Percentiles rank a stretch among this genome's conserved stretches.
Evolutionary conservation across 2,113 vertebrate genomes (phyloP).

Genomic region (Noturus placidus): DNA sequence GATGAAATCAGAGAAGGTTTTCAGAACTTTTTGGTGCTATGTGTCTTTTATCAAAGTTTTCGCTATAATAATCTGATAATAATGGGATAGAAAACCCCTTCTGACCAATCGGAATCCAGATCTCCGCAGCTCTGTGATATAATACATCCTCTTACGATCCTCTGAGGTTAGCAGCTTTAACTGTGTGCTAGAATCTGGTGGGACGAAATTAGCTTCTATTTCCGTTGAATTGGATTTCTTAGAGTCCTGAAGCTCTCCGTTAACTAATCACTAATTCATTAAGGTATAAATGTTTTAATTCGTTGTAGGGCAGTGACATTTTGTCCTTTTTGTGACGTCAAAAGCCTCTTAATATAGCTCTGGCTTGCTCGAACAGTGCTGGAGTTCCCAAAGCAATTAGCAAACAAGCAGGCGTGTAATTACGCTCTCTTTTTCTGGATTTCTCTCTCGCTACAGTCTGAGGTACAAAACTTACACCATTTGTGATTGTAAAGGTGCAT

Average conservation of each 20-base stretch:
- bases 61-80: neutral
- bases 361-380: conserved; percentile 35
- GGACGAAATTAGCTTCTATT: neutral
- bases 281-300: neutral
- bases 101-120: neutral
- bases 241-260: neutral
- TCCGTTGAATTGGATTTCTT: neutral
- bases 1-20: neutral
- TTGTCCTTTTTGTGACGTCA: conserved; percentile 41
- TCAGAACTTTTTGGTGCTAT: neutral
- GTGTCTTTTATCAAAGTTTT: neutral
- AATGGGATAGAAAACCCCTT: neutral
- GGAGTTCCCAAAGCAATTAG: conserved; percentile 58
- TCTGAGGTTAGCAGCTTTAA: neutral
- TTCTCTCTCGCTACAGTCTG: neutral
- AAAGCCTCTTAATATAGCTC: conserved; percentile 51
- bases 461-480: neutral
- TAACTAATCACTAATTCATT: neutral
- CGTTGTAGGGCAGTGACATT: conserved; percentile 36
- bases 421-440: neutral
- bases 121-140: neutral
- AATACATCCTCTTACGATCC: neutral
- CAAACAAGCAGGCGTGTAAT: conserved; percentile 60
- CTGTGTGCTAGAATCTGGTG: neutral
- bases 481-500: neutral